Conservation (phyloP, 2,888 invertebrate species). For the Gnatocerus cornutus region DNA sequence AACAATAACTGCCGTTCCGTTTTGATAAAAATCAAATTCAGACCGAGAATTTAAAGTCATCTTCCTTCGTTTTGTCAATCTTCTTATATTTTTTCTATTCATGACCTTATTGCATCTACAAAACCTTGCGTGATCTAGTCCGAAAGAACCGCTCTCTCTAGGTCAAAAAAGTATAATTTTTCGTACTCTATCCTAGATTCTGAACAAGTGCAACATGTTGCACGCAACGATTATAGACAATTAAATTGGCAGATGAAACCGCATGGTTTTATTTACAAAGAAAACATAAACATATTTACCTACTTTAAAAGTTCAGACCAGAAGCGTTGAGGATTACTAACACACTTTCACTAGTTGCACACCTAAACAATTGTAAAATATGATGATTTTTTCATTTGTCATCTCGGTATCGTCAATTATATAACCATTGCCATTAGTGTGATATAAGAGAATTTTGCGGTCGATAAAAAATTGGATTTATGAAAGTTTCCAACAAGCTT, state of each 20-base stretch:
- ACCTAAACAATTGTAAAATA: constrained; percentile 40
- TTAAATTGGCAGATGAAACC: constrained; percentile 48
- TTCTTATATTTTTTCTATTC: constrained; percentile 5
- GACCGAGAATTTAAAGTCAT: not conserved
- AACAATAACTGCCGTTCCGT: not conserved
- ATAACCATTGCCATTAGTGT: constrained; percentile 15
- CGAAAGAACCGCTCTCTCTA: not conserved
- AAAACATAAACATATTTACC: constrained; percentile 58
- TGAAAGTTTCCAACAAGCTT: constrained; percentile 21
- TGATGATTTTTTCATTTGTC: constrained; percentile 36
- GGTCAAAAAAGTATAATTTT: not conserved
- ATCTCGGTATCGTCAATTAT: constrained; percentile 23
- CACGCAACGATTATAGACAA: constrained; percentile 46
- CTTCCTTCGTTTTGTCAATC: not conserved
- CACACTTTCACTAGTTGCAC: constrained; percentile 51
- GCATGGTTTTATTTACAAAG: constrained; percentile 47
- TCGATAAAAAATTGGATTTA: constrained; percentile 16
- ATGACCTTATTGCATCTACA: not conserved
- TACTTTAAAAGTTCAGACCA: constrained; percentile 63
- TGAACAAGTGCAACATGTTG: constrained; percentile 25
- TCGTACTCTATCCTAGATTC: no score
- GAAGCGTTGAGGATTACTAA: constrained; percentile 48
- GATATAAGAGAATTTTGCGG: constrained; percentile 8
- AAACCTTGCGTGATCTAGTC: constrained; percentile 1
- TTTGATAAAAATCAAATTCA: not conserved